These are phyloP conservation scores for Gnatocerus cornutus DNA, from an alignment of 2,888 invertebrate species.

Conservation along the genomic window DNA sequence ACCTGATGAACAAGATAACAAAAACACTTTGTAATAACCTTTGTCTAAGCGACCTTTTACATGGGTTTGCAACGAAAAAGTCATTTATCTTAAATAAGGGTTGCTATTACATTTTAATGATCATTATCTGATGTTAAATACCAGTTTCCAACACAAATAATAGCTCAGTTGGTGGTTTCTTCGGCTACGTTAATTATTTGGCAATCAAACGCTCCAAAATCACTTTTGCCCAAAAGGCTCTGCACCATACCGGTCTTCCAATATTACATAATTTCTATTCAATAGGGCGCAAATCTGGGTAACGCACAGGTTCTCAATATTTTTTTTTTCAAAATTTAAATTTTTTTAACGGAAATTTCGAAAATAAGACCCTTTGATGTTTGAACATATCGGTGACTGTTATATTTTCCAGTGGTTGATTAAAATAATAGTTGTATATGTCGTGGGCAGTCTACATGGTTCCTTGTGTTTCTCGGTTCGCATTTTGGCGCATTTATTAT, in stretches of 20 bases:
- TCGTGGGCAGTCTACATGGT: too few species aligned
- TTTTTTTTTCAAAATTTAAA: too few species aligned
- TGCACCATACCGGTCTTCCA: background rate
- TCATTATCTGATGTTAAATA: slow-evolving; percentile 64
- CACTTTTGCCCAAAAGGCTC: background rate
- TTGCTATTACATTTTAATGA: slow-evolving; percentile 67
- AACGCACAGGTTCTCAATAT: too few species aligned
- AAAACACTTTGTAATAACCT: slow-evolving; percentile 70
- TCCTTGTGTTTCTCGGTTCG: background rate
- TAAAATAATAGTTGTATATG: too few species aligned
- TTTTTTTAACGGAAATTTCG: too few species aligned
- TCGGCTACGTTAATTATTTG: slow-evolving; percentile 34
- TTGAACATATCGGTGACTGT: too few species aligned
- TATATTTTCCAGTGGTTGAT: too few species aligned
- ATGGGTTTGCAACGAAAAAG: slow-evolving; percentile 69
- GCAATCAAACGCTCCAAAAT: slow-evolving; percentile 15
- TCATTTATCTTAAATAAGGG: slow-evolving; percentile 70
- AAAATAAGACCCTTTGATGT: too few species aligned
- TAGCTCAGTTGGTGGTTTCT: slow-evolving; percentile 44
- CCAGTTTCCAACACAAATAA: slow-evolving; percentile 55
- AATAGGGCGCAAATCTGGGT: too few species aligned
- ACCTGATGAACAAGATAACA: slow-evolving; percentile 70
- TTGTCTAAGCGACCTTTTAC: slow-evolving; percentile 70
- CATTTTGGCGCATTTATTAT: slow-evolving; percentile 57
- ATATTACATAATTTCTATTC: background rate